Evolutionary conservation across 1,140 invertebrate genomes (phyloP), one percentile per base, ranked within the genome.

Genomic region (Prorops nasuta): DNA sequence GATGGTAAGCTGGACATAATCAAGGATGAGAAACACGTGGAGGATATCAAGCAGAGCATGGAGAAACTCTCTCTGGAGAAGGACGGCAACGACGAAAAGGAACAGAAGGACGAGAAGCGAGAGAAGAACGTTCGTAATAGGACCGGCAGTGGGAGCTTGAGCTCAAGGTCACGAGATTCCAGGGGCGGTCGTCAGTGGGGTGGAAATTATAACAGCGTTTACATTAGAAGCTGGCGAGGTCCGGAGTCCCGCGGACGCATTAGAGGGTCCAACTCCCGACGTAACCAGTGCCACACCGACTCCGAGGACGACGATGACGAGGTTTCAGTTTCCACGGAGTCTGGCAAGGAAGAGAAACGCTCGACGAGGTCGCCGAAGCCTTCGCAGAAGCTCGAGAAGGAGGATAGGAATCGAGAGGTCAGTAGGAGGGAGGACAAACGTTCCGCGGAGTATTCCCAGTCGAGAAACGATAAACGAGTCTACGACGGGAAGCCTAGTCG

Each of bases 221-320:
- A 72, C 14, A 60, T 58, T 40, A 62, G 71, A 34, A 65, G 74
- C 16, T 74, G 67, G 71, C 63, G 67, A 21, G 66, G 63, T 10
- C 68, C 67, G 7, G 75, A 76, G 43, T 62, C 66, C 6, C 64
- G 78, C 18, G 71, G 72, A 14, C 66, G 75, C 21, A 51, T 67
- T 20, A 64, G 77, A 31, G 64, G 71, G 12, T 62, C 61, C 1
- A 59, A 67, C 21, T 71, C 70, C 0, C 65, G 59, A 0, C 70
- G 73, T 32, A 71, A 71, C 37, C 79, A 79, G 12, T 70, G 70
- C n/a, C 74, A 76, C 16, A 79, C 79, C 1, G 84, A 85, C 56
- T 83, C 82, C 8, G 83, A 85, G 49, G 76, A 77, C 3, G 83
- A 82, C 34, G 79, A 77, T 1, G 84, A 85, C 34, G 83, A 81